A percentile compares a stretch with the other conserved stretches of the same genome.
These are phyloP conservation scores for Pitangus sulphuratus DNA, from an alignment of 2,797 vertebrate species.

Conservation along the genomic window DNA sequence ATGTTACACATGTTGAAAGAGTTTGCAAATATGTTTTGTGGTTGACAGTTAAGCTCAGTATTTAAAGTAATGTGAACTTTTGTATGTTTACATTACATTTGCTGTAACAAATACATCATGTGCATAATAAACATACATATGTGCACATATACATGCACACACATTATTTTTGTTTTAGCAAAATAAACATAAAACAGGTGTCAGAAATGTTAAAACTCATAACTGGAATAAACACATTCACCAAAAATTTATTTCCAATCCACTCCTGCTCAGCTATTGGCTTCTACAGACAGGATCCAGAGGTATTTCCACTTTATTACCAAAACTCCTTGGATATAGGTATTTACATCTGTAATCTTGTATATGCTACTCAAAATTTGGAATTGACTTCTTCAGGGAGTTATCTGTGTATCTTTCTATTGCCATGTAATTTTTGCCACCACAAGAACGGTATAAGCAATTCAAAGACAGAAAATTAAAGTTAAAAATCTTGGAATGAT, in stretches of 20 bases:
- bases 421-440: neutral
- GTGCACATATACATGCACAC: neutral
- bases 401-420: neutral
- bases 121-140: conserved; percentile 40
- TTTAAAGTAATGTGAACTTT: conserved; percentile 54
- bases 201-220: neutral
- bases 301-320: neutral
- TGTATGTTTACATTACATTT: conserved; percentile 35
- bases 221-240: neutral
- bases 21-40: conserved; percentile 55
- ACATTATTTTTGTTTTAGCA: neutral
- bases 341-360: neutral
- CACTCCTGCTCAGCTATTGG: neutral
- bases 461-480: neutral
- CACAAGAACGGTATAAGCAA: neutral
- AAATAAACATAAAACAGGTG: conserved; percentile 55
- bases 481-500: neutral
- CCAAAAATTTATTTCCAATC: neutral
- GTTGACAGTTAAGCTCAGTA: conserved; percentile 48
- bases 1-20: conserved; percentile 57
- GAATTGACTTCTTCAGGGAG: neutral
- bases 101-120: conserved; percentile 6
- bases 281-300: neutral
- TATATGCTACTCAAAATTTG: neutral
- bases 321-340: neutral